Base-by-base conservation (phyloP, 37 sponge, comb jelly and placozoan genomes). In the Eunapius fragilis region DNA sequence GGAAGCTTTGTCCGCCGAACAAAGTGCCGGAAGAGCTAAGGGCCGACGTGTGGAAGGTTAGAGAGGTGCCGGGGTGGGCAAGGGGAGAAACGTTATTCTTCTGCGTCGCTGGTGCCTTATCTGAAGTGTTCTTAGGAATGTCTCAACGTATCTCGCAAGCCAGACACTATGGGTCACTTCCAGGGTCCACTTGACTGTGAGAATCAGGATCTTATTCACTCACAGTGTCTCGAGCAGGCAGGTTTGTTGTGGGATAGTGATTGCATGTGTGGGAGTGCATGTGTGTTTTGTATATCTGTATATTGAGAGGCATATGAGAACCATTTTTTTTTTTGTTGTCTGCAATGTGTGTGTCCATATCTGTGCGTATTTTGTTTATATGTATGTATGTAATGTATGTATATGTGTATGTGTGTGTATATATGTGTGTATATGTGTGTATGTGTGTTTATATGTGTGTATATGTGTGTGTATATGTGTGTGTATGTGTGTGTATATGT, bases 111-210 rank as follows among this genome's bases (percentile, higher is more conserved):
- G 3, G 67, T 76, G 26, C 26, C 78, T 2, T 75, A n/a, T 38
- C 19, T 69, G 23, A 34, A 19, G 11, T n/a, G 4, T 58, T 11
- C 28, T 2, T 48, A 94, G 95, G 88, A 87, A 50, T 83, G 88
- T 49, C 79, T 96, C n/a, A 85, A 86, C 36, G 87, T 94, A 67
- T 81, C 85, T 25, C 76, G 87, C 19, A 85, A 89, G 30, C 90
- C 91, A 23, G 97, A 96, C 47, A 76, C 92, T n/a, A 68, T 96
- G n/a, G 85, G 87, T 30, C 75, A 50, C 34, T 96, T 94, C 92
- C 79, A 48, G 85, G 97, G 92, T 32, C 89, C 92, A 25, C 72
- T 96, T 33, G 92, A 96, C 78, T 76, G 75, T 31, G 95, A 90
- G 76, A 71, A 81, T 72, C 96, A 93, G 74, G 74, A 74, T 12